Conservation (phyloP, 30 jellyfish, hydroid and myxozoan species). For the Aurelia aurita region DNA sequence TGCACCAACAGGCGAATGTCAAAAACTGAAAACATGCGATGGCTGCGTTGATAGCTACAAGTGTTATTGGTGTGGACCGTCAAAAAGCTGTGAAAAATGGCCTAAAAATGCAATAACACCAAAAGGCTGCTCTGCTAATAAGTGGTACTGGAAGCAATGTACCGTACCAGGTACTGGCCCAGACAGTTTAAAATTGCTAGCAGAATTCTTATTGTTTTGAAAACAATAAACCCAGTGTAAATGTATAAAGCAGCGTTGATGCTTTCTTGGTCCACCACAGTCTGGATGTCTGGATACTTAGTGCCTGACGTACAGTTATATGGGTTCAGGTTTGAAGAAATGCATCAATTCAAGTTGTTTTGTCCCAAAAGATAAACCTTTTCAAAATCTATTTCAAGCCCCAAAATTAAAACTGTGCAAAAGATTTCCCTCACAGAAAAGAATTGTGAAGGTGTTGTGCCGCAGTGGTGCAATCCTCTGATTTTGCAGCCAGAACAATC, state of each 20-base stretch:
- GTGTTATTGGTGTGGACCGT: slow-evolving; percentile 96
- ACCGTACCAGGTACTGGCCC: slow-evolving; percentile 82
- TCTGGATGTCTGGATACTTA: no score
- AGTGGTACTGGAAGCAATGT: slow-evolving; percentile 99
- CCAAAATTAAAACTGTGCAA: no score
- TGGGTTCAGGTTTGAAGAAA: no score
- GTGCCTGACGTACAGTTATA: no score
- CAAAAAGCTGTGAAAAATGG: slow-evolving; percentile 77
- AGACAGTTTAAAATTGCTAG: not conserved
- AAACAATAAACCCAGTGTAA: not conserved
- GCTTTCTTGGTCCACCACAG: no score
- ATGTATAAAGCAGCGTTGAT: not conserved
- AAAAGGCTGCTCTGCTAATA: slow-evolving; percentile 75
- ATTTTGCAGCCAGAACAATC: no score
- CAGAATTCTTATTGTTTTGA: not conserved
- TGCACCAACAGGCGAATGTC: slow-evolving; percentile 50
- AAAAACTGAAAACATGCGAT: slow-evolving; percentile 43
- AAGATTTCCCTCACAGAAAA: no score
- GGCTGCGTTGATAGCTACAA: slow-evolving; percentile 67
- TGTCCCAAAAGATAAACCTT: not conserved
- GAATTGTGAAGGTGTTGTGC: no score
- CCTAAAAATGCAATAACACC: slow-evolving; percentile 74
- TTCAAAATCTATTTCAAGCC: no score
- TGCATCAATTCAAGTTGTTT: no score
- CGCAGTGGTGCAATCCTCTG: no score